Evolutionary conservation across 2,113 vertebrate genomes (phyloP).

Genomic region (Elgaria multicarinata): DNA sequence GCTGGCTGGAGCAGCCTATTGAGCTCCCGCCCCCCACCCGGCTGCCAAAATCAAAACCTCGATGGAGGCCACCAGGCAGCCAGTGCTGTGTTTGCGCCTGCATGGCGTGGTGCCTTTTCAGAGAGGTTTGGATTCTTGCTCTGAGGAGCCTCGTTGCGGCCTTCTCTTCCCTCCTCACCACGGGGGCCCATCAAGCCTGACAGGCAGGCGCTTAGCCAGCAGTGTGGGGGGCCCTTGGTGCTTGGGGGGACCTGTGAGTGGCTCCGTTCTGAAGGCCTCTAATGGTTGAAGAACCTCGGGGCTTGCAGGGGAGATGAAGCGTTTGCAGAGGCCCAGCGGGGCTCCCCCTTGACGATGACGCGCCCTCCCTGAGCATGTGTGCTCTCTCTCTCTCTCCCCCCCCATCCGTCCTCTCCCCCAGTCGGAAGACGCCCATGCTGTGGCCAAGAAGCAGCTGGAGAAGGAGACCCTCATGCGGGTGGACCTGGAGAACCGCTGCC

Average conservation of each 20-base stretch:
- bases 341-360: neutral
- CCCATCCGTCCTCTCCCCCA: slow-evolving; percentile 43
- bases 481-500: slow-evolving; percentile 95
- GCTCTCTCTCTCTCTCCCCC: too few species aligned
- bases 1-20: neutral
- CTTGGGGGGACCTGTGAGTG: too few species aligned
- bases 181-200: too few species aligned
- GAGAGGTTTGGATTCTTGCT: too few species aligned
- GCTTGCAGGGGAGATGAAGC: too few species aligned
- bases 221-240: too few species aligned
- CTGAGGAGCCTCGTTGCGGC: too few species aligned
- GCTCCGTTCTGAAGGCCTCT: too few species aligned
- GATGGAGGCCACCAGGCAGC: neutral
- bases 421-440: slow-evolving; percentile 90
- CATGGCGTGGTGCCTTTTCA: neutral
- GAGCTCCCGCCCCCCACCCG: too few species aligned
- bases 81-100: neutral
- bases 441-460: slow-evolving; percentile 95
- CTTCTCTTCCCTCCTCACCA: neutral
- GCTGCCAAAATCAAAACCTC: neutral
- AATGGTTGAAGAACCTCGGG: too few species aligned
- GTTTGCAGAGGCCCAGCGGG: neutral
- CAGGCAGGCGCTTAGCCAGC: neutral
- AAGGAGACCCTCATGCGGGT: slow-evolving; percentile 93
- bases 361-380: neutral